These are phyloP conservation scores for Melopsittacus undulatus DNA, from an alignment of 2,797 vertebrate genomes.

Conservation along the genomic window DNA sequence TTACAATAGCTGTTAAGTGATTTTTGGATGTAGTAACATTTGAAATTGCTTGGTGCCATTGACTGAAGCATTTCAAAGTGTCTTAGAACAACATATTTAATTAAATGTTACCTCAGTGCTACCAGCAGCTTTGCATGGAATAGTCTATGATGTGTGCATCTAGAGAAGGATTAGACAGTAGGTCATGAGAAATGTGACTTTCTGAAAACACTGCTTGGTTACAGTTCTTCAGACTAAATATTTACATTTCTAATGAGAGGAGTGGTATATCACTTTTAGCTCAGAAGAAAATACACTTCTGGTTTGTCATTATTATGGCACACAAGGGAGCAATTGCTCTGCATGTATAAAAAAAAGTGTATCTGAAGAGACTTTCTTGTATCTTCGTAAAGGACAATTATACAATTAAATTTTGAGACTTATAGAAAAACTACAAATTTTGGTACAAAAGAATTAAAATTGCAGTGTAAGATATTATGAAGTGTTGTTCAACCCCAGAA, in stretches of 20 bases:
- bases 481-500: neutral
- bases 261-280: neutral
- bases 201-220: neutral
- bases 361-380: conserved; percentile 40
- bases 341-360: neutral
- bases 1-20: neutral
- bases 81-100: neutral
- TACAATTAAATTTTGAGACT: conserved; percentile 47
- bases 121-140: neutral
- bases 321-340: neutral
- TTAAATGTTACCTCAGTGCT: neutral
- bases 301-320: neutral
- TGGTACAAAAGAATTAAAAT: neutral
- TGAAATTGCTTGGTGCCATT: neutral
- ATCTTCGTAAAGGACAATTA: conserved; percentile 52
- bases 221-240: neutral
- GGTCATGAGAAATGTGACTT: neutral
- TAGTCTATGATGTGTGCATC: neutral
- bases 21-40: neutral
- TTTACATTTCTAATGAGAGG: conserved; percentile 5
- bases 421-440: conserved; percentile 5
- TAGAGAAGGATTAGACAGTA: neutral
- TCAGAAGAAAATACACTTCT: neutral
- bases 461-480: neutral
- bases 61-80: neutral